Conservation (phyloP, 2,797 vertebrate genomes). For the Neosilurus mollespiculum region DNA sequence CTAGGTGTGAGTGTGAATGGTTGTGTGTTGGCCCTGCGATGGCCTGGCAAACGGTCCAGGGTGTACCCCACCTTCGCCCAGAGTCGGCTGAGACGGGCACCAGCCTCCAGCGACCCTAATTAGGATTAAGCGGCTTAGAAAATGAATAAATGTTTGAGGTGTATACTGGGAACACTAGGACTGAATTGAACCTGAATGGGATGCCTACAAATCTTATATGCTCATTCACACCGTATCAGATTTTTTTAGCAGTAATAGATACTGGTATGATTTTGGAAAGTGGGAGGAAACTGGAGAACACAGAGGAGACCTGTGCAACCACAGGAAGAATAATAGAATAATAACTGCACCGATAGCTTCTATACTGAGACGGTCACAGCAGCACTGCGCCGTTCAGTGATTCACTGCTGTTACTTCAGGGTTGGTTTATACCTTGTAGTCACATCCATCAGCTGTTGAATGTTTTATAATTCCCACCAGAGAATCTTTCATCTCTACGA, state of each 20-base stretch:
- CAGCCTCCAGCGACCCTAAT: too few relatives aligned
- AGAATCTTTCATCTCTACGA: too few relatives aligned
- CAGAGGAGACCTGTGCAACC: background rate
- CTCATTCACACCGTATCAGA: background rate
- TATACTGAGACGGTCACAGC: background rate
- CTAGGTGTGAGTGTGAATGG: too few relatives aligned
- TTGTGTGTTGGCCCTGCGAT: too few relatives aligned
- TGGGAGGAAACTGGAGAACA: background rate
- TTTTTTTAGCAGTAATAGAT: background rate
- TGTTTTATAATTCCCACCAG: background rate
- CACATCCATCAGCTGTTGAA: background rate
- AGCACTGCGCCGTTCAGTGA: background rate
- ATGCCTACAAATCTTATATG: background rate
- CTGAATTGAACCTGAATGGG: background rate
- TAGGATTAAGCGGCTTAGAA: too few relatives aligned
- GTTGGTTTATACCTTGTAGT: background rate
- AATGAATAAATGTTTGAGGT: too few relatives aligned
- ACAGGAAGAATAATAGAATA: background rate
- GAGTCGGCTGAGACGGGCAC: too few relatives aligned
- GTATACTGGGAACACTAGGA: background rate
- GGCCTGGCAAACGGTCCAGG: too few relatives aligned
- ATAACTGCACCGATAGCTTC: background rate
- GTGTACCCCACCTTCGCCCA: too few relatives aligned
- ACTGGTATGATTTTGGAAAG: background rate
- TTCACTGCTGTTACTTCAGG: background rate